These are phyloP conservation scores for Pteronura brasiliensis DNA, from an alignment of 2,113 vertebrate genomes.

Conservation along the genomic window DNA sequence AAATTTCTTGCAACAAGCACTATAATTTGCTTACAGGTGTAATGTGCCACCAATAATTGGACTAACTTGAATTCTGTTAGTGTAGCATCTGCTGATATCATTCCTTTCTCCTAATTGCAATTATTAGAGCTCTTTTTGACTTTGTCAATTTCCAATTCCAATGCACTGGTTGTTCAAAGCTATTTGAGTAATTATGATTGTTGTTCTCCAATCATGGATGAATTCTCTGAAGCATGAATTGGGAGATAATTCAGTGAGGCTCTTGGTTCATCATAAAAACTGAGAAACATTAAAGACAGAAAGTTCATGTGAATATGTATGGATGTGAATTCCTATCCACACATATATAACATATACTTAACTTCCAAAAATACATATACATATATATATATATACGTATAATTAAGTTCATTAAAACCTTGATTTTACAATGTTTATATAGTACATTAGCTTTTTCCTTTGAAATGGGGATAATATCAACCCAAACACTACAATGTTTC, in stretches of 20 bases:
- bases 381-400: not conserved
- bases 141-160: constrained; percentile 59
- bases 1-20: constrained; percentile 39
- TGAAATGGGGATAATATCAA: not conserved
- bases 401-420: not conserved
- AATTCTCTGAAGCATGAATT: not conserved
- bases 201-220: constrained; percentile 10
- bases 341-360: not conserved
- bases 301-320: not conserved
- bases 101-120: constrained; percentile 50
- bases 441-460: not conserved
- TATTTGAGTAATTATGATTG: constrained; percentile 32
- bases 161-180: constrained; percentile 5
- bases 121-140: constrained; percentile 59
- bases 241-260: not conserved
- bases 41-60: constrained; percentile 58
- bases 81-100: constrained; percentile 36
- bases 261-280: not conserved
- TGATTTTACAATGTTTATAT: not conserved
- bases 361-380: not conserved
- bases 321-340: not conserved
- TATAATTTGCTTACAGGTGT: constrained; percentile 53
- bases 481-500: not conserved
- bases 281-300: not conserved
- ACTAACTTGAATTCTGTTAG: constrained; percentile 55